A percentile compares a stretch with the other conserved stretches of the same genome.
Evolutionary conservation across 2,888 invertebrate species (phyloP).

Genomic region (Chymomyza caudatula): DNA sequence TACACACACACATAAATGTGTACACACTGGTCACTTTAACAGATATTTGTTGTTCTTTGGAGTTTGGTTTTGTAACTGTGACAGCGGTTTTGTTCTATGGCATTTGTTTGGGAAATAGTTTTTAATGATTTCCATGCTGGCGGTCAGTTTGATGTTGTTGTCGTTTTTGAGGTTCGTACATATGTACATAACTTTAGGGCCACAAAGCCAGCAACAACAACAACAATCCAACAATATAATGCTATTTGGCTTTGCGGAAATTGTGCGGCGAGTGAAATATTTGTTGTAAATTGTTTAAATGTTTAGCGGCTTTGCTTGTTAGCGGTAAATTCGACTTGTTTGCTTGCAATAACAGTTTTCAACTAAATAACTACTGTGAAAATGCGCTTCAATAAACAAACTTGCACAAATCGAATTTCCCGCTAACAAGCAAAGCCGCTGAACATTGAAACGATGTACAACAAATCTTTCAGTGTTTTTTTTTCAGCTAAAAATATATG

Average conservation of each 20-base stretch:
- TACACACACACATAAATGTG: too few relatives aligned
- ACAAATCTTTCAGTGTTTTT: too few relatives aligned
- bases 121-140: conserved; percentile 66
- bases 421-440: too few relatives aligned
- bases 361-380: too few relatives aligned
- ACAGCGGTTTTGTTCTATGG: conserved; percentile 52
- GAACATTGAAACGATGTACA: too few relatives aligned
- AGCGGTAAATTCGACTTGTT: not conserved
- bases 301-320: conserved; percentile 11
- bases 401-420: too few relatives aligned
- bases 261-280: conserved; percentile 25
- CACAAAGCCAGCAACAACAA: conserved; percentile 22
- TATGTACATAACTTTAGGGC: not conserved
- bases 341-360: too few relatives aligned
- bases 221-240: conserved; percentile 26
- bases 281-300: conserved; percentile 51
- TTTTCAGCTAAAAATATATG: too few relatives aligned
- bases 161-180: conserved; percentile 12
- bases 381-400: too few relatives aligned
- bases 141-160: conserved; percentile 28
- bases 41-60: conserved; percentile 6
- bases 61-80: conserved; percentile 4
- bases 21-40: not conserved
- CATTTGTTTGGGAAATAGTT: conserved; percentile 65
- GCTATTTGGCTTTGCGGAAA: conserved; percentile 44